Evolutionary conservation across 2,797 vertebrate species (phyloP), one percentile per base, ranked within the genome.

Genomic region (Esox lucius): DNA sequence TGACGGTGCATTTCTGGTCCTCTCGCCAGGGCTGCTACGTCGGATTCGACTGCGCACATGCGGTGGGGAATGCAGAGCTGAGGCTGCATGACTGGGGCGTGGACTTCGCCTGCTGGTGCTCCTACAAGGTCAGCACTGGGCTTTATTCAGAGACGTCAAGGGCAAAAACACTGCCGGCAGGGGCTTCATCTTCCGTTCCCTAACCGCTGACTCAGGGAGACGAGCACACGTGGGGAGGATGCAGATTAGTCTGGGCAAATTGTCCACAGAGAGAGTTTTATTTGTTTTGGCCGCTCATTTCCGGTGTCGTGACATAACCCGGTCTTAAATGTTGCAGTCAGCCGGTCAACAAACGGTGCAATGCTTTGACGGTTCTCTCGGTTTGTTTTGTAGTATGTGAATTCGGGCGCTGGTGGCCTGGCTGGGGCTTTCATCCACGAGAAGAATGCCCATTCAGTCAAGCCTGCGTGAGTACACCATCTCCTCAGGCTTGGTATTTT

Each of bases 31-130:
- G 97, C 16, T 99, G 97, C 76, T 93, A 91, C 59, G 97, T 98
- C 0, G 97, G 97, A 0, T 99, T 98, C 16, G 97, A 99, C 80
- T 94, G 96, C 28, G 98, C 98, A 31, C 98, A 99, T 0, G 95
- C 96, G 0, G 96, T 90, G 22, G 98, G 98, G 65, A 99, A 99
- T 0, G 91, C 83, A 0, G 95, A 97, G 42, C 89, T 99, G 66
- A 78, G 78, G 76, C 90, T 99, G 67, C 96, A 99, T 65, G 94
- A 97, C 74, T 99, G 97, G 98, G 95, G 91, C 0, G 96, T 99
- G 0, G 97, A 99, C 85, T 99, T 99, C 46, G 98, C 96, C 81
- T 98, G 96, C 87, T 99, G 97, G 98, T 99, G 98, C 84, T 94
- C 96, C 33, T 99, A 99, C 81, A 99, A 99, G 96, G 98, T 98